Evolutionary conservation across 2,797 vertebrate species (phyloP), one percentile per base, ranked within the genome.

Genomic region (Etheostoma perlongum): DNA sequence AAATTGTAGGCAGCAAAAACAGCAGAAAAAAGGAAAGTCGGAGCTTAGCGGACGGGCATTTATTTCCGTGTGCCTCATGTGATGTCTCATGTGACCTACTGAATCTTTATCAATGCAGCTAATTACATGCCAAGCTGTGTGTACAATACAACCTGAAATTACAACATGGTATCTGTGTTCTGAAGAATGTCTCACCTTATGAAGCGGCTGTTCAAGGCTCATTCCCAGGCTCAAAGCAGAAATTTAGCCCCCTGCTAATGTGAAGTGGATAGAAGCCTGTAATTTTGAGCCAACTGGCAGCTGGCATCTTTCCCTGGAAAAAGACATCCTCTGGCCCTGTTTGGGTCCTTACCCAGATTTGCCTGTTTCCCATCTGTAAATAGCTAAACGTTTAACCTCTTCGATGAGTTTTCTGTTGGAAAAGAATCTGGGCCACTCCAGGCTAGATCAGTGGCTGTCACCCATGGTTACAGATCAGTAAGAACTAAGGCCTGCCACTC

Each of bases 351-450:
- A 76, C 90, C 81, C 89, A 89, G 64, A 82, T 78, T 72, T 84
- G 74, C 75, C 78, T 54, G 61, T 85, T 85, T 87, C 89, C 85
- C 75, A 73, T 88, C 72, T 86, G 76, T 83, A 87, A 69, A 68
- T 21, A 77, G 81, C 85, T 93, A 93, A 94, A 90, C 62, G 72
- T 85, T 91, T 86, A 90, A 90, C 87, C 80, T 88, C 87, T 89
- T 87, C 82, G 85, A 69, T 82, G 67, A 85, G 82, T 90, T 82
- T 84, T 84, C 61, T 85, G 76, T 83, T 76, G 62, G 76, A 55
- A 64, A 47, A 44, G n/a, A 52, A 30, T 84, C 74, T 72, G 85
- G 89, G 85, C 53, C 53, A 74, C 71, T 93, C 90, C 92, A 93
- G 83, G 73, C 85, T 72, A 76, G 88, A 91, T 88, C 81, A 81